phyloP scores from a whole-genome alignment of 1,140 invertebrate genomes.

The Trachelipus rathkii region DNA sequence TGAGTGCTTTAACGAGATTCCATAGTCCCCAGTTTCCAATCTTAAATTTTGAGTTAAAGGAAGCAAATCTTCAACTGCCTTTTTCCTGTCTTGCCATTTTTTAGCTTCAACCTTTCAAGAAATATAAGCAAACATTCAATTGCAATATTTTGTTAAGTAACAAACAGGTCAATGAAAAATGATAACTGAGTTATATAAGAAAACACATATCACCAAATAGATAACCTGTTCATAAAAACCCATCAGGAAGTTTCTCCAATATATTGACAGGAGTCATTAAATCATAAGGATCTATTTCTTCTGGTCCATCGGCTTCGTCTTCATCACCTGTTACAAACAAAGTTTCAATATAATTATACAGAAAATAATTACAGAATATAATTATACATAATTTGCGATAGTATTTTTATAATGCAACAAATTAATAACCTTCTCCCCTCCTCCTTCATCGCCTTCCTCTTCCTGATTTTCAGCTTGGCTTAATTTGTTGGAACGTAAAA shows the following conservation, averaged over 20 bases:
- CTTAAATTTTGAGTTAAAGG: constrained; percentile 73
- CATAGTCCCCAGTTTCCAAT: constrained; percentile 86
- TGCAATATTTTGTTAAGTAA: no score
- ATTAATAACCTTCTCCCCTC: constrained; percentile 45
- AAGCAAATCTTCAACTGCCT: constrained; percentile 77
- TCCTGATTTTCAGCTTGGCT: constrained; percentile 55
- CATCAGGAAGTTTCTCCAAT: constrained; percentile 84
- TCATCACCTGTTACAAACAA: constrained; percentile 26
- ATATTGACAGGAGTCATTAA: constrained; percentile 88
- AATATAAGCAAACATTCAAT: no score
- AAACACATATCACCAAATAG: neutral
- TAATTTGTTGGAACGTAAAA: constrained; percentile 89
- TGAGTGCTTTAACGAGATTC: constrained; percentile 78
- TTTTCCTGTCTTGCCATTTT: constrained; percentile 96
- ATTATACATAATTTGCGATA: constrained; percentile 14
- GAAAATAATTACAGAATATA: no score
- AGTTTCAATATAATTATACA: no score
- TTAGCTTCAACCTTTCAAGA: constrained; percentile 70
- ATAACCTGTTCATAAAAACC: constrained; percentile 83
- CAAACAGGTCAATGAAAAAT: no score
- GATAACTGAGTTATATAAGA: no score
- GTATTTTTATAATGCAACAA: neutral
- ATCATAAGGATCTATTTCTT: constrained; percentile 85
- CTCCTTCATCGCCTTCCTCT: constrained; percentile 45
- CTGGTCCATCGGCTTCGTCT: constrained; percentile 52